Evolutionary conservation across 2,113 vertebrate genomes (phyloP).

Genomic region (Campylomormyrus numenius): DNA sequence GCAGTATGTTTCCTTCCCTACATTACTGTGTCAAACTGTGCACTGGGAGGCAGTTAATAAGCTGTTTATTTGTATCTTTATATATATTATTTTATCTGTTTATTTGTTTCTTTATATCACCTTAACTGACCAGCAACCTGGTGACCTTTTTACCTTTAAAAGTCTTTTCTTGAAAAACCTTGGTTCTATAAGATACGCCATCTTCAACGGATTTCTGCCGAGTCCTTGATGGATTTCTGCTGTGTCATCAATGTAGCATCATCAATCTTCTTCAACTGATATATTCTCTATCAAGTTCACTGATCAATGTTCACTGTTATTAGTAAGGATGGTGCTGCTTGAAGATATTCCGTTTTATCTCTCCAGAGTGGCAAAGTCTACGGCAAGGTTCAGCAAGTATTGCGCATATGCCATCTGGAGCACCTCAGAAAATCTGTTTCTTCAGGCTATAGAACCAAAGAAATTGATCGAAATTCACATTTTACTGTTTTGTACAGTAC

Average conservation of each 20-base stretch:
- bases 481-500: neutral
- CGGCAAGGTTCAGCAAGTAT: neutral
- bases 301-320: neutral
- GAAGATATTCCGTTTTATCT: neutral
- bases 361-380: neutral
- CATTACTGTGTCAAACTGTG: neutral
- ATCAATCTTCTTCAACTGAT: neutral
- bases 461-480: neutral
- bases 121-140: neutral
- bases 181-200: neutral
- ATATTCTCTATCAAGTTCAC: neutral
- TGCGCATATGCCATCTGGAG: neutral
- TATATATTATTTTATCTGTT: no score
- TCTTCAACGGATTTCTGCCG: neutral
- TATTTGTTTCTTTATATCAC: neutral
- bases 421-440: neutral
- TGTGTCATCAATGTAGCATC: neutral
- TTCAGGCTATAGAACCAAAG: neutral
- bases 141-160: neutral
- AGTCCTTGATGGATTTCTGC: neutral
- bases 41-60: neutral
- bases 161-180: neutral
- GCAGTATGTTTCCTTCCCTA: neutral
- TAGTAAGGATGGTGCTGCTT: neutral
- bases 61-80: neutral